phyloP scores from a whole-genome alignment of 2,888 invertebrate genomes.

The Amphipoea oculea region DNA sequence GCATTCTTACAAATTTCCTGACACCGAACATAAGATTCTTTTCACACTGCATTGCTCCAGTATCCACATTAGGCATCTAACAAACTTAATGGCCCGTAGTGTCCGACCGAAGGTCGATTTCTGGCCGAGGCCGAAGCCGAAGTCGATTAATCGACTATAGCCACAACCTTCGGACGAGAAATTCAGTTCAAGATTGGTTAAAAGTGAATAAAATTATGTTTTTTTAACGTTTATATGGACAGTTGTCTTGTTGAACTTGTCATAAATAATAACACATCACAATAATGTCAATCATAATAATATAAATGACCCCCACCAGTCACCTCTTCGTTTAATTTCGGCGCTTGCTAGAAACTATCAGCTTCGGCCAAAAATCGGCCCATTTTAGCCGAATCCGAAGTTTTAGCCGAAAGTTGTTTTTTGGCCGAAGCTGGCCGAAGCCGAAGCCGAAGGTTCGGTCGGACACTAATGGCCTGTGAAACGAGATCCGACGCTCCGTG shows the following conservation, averaged over 20 bases:
- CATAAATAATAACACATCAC: background rate
- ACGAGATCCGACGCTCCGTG: slow-evolving; percentile 37
- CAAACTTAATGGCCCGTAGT: slow-evolving; percentile 22
- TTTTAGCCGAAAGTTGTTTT: background rate
- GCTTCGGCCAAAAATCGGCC: background rate
- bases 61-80: slow-evolving; percentile 29
- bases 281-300: background rate
- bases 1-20: slow-evolving; percentile 3
- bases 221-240: no score
- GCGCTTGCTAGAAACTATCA: background rate
- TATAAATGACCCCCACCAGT: background rate
- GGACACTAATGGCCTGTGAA: slow-evolving; percentile 37
- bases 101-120: background rate
- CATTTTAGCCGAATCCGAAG: background rate
- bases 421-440: background rate
- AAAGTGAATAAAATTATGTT: no score
- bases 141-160: background rate
- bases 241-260: background rate
- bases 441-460: background rate
- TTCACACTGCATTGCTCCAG: slow-evolving; percentile 28
- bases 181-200: background rate
- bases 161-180: background rate
- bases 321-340: background rate
- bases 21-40: slow-evolving; percentile 6
- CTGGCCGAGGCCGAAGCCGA: background rate